Percentiles rank a stretch among this genome's conserved stretches.
phyloP scores from a whole-genome alignment of 92 coral and sea anemone genomes.

The Porites rus region DNA sequence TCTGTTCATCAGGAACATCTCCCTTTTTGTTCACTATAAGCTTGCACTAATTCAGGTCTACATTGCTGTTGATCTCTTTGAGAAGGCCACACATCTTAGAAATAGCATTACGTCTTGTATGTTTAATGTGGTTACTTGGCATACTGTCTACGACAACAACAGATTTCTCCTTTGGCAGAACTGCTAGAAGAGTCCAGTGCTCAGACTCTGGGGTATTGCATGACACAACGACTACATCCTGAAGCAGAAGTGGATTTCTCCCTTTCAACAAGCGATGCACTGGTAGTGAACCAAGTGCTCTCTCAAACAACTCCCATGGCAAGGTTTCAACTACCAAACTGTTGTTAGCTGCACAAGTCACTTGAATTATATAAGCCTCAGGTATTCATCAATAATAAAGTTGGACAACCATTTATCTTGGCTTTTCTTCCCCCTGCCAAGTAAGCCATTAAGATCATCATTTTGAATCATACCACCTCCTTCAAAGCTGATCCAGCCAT shows the following conservation, averaged over 20 bases:
- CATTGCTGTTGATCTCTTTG: slow-evolving; percentile 48
- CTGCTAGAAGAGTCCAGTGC: slow-evolving; percentile 69
- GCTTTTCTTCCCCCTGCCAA: slow-evolving; percentile 31
- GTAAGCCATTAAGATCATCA: slow-evolving; percentile 42
- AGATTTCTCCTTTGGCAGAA: slow-evolving; percentile 53
- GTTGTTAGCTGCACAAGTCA: slow-evolving; percentile 25
- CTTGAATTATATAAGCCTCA: slow-evolving; percentile 22
- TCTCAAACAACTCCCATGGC: slow-evolving; percentile 64
- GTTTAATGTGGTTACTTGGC: slow-evolving; percentile 60
- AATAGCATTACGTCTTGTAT: slow-evolving; percentile 39
- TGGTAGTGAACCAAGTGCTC: slow-evolving; percentile 38
- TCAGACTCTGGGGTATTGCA: slow-evolving; percentile 57
- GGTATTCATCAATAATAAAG: slow-evolving; percentile 63
- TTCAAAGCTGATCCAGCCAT: slow-evolving; percentile 48
- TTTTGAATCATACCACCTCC: slow-evolving; percentile 40
- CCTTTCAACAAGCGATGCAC: slow-evolving; percentile 30
- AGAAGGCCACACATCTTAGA: slow-evolving; percentile 50
- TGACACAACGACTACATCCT: slow-evolving; percentile 61
- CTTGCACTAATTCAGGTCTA: slow-evolving; percentile 35
- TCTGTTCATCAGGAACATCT: slow-evolving; percentile 51
- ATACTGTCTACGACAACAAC: slow-evolving; percentile 54
- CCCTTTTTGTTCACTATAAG: slow-evolving; percentile 41
- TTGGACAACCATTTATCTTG: slow-evolving; percentile 50
- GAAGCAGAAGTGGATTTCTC: slow-evolving; percentile 32
- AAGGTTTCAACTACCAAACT: slow-evolving; percentile 44